Evolutionary conservation across 2,797 vertebrate genomes (phyloP).

Genomic region (Fundulus diaphanus): DNA sequence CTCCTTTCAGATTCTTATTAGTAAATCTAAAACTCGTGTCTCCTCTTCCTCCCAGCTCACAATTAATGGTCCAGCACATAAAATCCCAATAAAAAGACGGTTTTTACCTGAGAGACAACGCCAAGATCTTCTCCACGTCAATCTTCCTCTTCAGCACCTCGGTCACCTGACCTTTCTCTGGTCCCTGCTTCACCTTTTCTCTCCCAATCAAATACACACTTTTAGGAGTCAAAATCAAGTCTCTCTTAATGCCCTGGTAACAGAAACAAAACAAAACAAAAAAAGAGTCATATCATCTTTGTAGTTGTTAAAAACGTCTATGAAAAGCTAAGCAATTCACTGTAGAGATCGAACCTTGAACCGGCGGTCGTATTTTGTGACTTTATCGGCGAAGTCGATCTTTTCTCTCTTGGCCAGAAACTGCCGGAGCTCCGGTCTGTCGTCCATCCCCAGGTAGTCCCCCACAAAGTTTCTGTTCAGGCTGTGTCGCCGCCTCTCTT

Average conservation of each 20-base stretch:
- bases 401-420: conserved; percentile 96
- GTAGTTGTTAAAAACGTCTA: not conserved
- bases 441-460: conserved; percentile 97
- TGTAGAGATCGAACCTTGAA: conserved; percentile 88
- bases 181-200: conserved; percentile 95
- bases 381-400: conserved; percentile 95
- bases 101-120: conserved; percentile 91
- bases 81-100: not conserved
- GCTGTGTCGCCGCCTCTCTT: conserved; percentile 95
- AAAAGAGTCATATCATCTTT: not conserved
- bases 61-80: not conserved
- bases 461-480: conserved; percentile 98
- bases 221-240: conserved; percentile 94
- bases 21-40: too few species aligned
- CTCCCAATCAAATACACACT: conserved; percentile 94
- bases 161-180: conserved; percentile 93
- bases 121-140: conserved; percentile 91
- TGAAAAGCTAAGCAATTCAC: too few species aligned
- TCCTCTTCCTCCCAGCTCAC: too few species aligned
- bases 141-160: conserved; percentile 94
- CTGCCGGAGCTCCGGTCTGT: conserved; percentile 92
- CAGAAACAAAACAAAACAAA: conserved; percentile 9
- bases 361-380: conserved; percentile 93
- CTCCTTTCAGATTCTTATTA: too few species aligned
- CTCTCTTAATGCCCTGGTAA: conserved; percentile 90